Evolutionary conservation across 2,113 vertebrate species (phyloP).

Genomic region (Corvus hawaiiensis): DNA sequence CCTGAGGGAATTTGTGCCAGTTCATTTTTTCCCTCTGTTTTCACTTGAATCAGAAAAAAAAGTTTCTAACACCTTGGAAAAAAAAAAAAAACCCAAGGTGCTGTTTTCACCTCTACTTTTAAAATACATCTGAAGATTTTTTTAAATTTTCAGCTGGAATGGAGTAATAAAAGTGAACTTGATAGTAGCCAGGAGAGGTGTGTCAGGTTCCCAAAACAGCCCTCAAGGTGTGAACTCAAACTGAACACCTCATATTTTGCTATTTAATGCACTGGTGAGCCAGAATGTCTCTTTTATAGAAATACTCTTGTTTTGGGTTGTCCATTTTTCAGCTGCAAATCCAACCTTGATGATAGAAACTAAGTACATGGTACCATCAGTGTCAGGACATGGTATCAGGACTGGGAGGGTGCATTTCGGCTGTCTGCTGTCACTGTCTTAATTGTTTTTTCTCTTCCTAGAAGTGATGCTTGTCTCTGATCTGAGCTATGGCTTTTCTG

Average conservation of each 20-base stretch:
- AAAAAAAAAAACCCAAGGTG: too few relatives aligned
- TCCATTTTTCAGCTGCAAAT: not conserved
- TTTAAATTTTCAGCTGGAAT: not conserved
- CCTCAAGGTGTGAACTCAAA: not conserved
- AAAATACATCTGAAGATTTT: not conserved
- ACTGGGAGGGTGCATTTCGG: rapidly evolving
- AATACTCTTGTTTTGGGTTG: not conserved
- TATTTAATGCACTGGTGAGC: not conserved
- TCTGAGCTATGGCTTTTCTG: not conserved
- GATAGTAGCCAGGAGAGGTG: not conserved
- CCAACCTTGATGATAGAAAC: not conserved
- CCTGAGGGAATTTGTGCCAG: not conserved
- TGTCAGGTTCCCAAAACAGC: not conserved
- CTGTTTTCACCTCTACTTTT: not conserved
- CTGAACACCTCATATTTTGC: not conserved
- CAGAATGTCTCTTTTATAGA: not conserved
- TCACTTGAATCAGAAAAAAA: not conserved
- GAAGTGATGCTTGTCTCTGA: not conserved
- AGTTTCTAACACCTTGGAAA: not conserved
- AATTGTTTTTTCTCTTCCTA: not conserved
- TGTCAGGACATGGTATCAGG: not conserved
- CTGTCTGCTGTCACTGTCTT: not conserved
- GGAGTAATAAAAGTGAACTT: not conserved
- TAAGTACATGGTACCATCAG: rapidly evolving
- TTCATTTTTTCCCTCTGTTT: not conserved